phyloP scores from a whole-genome alignment of 1,140 invertebrate genomes.

The Megalonaias nervosa region DNA sequence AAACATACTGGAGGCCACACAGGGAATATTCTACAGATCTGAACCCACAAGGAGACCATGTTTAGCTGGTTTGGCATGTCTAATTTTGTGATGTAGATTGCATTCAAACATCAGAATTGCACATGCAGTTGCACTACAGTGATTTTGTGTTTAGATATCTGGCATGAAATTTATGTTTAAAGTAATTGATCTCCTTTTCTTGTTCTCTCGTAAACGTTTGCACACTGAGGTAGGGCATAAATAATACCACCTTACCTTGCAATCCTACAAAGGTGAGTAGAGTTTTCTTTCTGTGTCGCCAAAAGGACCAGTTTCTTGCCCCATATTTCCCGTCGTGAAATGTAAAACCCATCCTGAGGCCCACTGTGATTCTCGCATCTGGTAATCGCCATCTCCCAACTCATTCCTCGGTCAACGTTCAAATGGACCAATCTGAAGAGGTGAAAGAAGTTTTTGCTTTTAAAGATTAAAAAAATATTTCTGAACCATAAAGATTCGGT shows the following conservation, averaged over 20 bases:
- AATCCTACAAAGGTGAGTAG: slow-evolving; percentile 58
- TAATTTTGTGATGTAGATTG: too few species aligned
- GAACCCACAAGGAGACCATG: too few species aligned
- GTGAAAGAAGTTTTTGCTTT: not conserved
- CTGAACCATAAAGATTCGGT: too few species aligned
- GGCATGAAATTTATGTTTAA: too few species aligned
- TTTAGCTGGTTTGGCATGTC: too few species aligned
- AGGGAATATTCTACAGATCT: too few species aligned
- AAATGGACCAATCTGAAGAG: slow-evolving; percentile 55
- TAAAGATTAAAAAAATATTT: too few species aligned
- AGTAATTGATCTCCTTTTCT: not conserved
- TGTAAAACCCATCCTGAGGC: slow-evolving; percentile 60
- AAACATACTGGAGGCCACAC: too few species aligned
- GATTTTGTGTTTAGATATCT: too few species aligned
- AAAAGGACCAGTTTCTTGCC: slow-evolving; percentile 59
- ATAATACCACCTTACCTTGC: slow-evolving; percentile 51
- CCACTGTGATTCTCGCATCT: slow-evolving; percentile 50
- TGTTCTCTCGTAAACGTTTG: not conserved
- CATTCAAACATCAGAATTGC: too few species aligned
- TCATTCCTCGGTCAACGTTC: slow-evolving; percentile 66
- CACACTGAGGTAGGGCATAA: too few species aligned
- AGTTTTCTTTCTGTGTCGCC: slow-evolving; percentile 63
- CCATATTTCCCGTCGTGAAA: slow-evolving; percentile 56
- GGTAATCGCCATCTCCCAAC: slow-evolving; percentile 55
- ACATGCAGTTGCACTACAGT: too few species aligned